A percentile compares a stretch with the other conserved stretches of the same genome.
These are phyloP conservation scores for Pseudopipra pipra DNA, from an alignment of 2,113 vertebrate species.

Conservation along the genomic window DNA sequence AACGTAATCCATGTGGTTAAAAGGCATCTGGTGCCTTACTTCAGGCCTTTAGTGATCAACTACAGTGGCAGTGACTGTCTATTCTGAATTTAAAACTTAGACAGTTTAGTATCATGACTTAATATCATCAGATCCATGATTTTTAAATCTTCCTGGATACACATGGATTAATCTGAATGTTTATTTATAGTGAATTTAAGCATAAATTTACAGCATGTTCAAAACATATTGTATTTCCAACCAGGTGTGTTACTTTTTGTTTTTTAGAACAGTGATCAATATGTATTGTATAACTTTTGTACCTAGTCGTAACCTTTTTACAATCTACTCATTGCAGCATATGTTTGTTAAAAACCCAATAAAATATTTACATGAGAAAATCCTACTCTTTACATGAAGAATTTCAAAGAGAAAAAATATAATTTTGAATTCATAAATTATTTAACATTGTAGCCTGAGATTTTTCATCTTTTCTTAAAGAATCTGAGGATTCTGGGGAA, in stretches of 20 bases:
- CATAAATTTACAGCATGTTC: neutral
- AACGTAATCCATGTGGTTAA: neutral
- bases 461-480: neutral
- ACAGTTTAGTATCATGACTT: neutral
- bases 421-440: neutral
- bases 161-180: no score
- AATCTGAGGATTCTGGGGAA: neutral
- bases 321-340: neutral
- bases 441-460: neutral
- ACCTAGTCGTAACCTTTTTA: neutral
- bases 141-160: neutral
- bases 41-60: neutral
- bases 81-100: neutral
- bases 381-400: neutral
- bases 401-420: neutral
- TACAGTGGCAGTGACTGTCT: neutral
- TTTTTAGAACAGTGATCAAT: neutral
- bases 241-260: neutral
- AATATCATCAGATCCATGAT: neutral
- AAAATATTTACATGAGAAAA: neutral
- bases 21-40: neutral
- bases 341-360: neutral
- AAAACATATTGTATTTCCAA: neutral
- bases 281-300: neutral
- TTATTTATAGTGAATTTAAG: neutral